Base-by-base conservation (phyloP, 2,797 vertebrate genomes). In the Acanthurus lineatus region DNA sequence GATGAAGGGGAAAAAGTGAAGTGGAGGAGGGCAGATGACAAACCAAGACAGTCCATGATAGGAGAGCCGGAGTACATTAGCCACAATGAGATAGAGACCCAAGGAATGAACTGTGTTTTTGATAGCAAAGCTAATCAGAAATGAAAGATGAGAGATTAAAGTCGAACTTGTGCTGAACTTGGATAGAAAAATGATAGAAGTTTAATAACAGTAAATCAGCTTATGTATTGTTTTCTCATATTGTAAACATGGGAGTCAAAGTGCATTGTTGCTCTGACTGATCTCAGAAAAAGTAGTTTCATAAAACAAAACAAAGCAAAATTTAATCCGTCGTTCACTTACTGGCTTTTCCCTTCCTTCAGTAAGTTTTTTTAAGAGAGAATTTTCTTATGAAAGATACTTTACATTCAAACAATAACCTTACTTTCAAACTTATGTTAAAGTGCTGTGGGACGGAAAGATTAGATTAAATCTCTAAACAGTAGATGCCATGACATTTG, bases 11-110 rank as follows among this genome's bases (percentile, higher is more conserved):
- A 54, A n/a, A 28, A 25, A 9, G 42, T 54, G 60, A 38, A 45
- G 56, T 32, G 52, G 65, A 69, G 47, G 49, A 78, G 58, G 48
- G 57, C 74, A 61, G 52, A 84, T 59, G 72, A 84, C 40, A 77
- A 83, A 84, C 19, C 40, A 1, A 12, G 56, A 2, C 5, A 60
- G 64, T 58, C 71, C 63, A 77, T 61, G 54, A 82, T 3, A 61
- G 47, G 20, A 61, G 72, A 57, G 42, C 57, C 48, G 40, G 52
- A 49, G 45, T 47, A n/a, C 49, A 64, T 74, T 44, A 60, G 6
- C 20, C n/a, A 58, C 49, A 63, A 22, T 62, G 38, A 70, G 45
- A 57, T 60, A 16, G 73, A 75, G 14, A 32, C 14, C n/a, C 42
- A 59, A 49, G 12, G 45, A 63, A 9, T 20, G 14, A 4, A 4